phyloP scores from a whole-genome alignment of 2,113 vertebrate genomes.

The Sylvia atricapilla region DNA sequence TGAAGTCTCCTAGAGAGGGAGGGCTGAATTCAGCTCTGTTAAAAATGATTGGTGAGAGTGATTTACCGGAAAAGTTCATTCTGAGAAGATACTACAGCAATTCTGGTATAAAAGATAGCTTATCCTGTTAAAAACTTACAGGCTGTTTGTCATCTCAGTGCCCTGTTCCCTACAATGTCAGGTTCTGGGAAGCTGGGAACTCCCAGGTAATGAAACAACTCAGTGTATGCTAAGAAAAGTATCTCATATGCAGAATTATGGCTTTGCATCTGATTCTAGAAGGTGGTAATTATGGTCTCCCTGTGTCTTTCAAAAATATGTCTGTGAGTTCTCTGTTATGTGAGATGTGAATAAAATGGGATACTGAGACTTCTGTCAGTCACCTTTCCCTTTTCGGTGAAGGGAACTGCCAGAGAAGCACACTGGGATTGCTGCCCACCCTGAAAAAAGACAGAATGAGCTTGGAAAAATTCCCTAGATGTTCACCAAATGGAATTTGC shows the following conservation, averaged over 20 bases:
- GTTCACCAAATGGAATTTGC: neutral
- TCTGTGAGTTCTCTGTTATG: neutral
- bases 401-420: neutral
- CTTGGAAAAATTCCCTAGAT: neutral
- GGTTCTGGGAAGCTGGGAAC: neutral
- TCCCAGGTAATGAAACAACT: slow-evolving; percentile 15
- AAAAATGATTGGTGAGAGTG: neutral
- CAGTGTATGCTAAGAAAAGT: neutral
- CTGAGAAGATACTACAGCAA: neutral
- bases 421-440: neutral
- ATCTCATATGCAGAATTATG: neutral
- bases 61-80: slow-evolving; percentile 3
- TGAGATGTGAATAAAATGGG: neutral
- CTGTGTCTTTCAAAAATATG: neutral
- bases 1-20: neutral
- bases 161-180: neutral
- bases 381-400: neutral
- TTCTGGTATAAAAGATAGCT: slow-evolving; percentile 21
- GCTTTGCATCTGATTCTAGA: neutral
- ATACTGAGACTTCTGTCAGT: neutral
- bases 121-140: slow-evolving; percentile 36
- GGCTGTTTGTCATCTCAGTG: slow-evolving; percentile 2
- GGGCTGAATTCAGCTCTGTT: neutral
- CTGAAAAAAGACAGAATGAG: neutral
- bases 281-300: neutral